phyloP scores from a whole-genome alignment of 2,888 invertebrate species.

The Mythimna ferrago region DNA sequence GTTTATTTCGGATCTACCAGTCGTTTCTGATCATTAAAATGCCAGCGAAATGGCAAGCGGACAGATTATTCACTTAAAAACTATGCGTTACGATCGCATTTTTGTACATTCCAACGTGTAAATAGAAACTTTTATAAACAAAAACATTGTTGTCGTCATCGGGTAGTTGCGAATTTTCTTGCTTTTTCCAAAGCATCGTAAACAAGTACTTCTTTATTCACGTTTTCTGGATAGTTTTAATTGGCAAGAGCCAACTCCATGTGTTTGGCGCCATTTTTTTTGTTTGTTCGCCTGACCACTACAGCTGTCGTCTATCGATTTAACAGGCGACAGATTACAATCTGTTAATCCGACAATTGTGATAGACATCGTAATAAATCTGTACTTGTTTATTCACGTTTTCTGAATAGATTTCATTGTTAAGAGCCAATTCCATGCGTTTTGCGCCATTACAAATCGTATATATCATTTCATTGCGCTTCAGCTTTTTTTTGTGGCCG shows the following conservation, averaged over 20 bases:
- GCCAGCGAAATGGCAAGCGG: slow-evolving; percentile 44
- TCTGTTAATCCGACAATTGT: too few relatives aligned
- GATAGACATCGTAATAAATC: too few relatives aligned
- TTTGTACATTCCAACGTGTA: slow-evolving; percentile 12
- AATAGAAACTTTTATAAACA: slow-evolving; percentile 17
- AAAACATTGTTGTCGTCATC: slow-evolving; percentile 2
- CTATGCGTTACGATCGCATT: slow-evolving; percentile 13
- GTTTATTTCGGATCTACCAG: slow-evolving; percentile 62
- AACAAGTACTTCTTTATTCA: too few relatives aligned
- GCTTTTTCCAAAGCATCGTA: not conserved
- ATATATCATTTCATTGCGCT: not conserved
- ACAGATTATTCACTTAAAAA: slow-evolving; percentile 43
- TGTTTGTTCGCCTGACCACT: too few relatives aligned
- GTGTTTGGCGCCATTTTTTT: not conserved
- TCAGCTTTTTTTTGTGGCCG: too few relatives aligned
- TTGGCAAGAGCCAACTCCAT: slow-evolving; percentile 6
- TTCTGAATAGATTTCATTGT: too few relatives aligned
- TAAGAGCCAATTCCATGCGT: not conserved
- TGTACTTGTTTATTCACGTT: too few relatives aligned
- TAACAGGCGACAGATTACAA: too few relatives aligned
- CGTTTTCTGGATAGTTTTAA: not conserved
- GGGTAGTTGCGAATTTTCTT: not conserved
- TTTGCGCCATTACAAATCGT: not conserved
- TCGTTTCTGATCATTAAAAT: slow-evolving; percentile 59
- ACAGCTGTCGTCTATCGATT: too few relatives aligned